Base-by-base conservation (phyloP, 2,888 invertebrate genomes). In the Protonemura montana region DNA sequence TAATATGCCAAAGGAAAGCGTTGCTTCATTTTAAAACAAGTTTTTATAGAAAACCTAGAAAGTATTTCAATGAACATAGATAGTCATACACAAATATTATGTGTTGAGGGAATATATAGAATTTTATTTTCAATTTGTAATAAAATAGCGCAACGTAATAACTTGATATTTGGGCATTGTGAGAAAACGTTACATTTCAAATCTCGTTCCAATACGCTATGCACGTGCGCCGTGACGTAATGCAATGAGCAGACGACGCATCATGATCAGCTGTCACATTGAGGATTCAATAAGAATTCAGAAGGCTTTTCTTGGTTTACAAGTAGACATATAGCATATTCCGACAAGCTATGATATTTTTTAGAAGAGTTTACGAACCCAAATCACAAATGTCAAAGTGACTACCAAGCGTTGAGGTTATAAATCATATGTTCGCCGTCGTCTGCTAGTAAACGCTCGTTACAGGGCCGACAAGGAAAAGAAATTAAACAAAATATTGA, bases 1-100 rank as follows among this genome's bases (percentile, higher is more conserved):
- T 84, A 84, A 83, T 59, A 59, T 84, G 76, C 84, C 84, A 59
- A 84, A 59, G 84, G 84, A 84, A 84, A 84, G 84, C 59, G 84
- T 84, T 84, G 84, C 59, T 59, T 84, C 28, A 84, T 84, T 84
- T 76, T 84, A 16, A 84, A 84, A 84, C 84, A 59, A 27, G 84
- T 84, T 84, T 83, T 59, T 59, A 84, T 42, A 84, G 84, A 28
- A 59, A 59, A 84, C 28, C 84, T 42, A 84, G 84, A 84, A 84
- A 84, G 84, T 84, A 59, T 84, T 84, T 84, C 27, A 84, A 28
- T 76, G 29, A 84, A 28, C 76, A 59, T 59, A 59, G 59, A 21
- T 21, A 59, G 84, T 84, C 27, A 76, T 84, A 59, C 59, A 59
- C 59, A 84, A 81, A 81, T 28, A 81, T 81, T 81, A 81, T 59